Conservation (phyloP, 2,113 vertebrate genomes). For the Ahaetulla prasina region DNA sequence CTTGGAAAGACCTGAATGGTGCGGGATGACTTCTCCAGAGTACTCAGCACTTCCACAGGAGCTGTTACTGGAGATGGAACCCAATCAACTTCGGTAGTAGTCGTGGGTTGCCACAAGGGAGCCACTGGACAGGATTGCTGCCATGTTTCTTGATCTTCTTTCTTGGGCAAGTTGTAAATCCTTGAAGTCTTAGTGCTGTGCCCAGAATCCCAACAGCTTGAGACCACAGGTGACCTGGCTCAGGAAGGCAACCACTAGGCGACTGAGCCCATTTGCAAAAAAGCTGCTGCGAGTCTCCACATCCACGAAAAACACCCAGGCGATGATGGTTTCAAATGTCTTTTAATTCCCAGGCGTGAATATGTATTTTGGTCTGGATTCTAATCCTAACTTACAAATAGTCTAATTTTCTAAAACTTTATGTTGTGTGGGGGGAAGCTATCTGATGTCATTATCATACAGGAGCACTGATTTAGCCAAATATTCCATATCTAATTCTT, state of each 20-base stretch:
- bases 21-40: constrained; percentile 86
- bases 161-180: background rate
- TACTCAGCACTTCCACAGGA: constrained; percentile 88
- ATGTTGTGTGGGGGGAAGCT: background rate
- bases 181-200: constrained; percentile 35
- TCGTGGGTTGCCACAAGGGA: no score
- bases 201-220: constrained; percentile 52
- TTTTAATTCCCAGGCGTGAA: background rate
- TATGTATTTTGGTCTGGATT: background rate
- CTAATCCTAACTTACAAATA: background rate
- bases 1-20: constrained; percentile 86
- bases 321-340: background rate
- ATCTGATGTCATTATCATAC: background rate
- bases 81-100: constrained; percentile 72
- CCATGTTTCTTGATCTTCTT: no score
- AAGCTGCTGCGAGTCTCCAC: constrained; percentile 46
- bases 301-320: background rate
- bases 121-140: no score
- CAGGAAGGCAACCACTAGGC: constrained; percentile 71
- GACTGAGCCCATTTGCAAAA: constrained; percentile 73
- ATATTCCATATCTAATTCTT: background rate
- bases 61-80: constrained; percentile 91
- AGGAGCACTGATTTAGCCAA: background rate
- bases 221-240: constrained; percentile 52
- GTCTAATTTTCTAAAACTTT: background rate